Base-by-base conservation (phyloP, 2,113 vertebrate species). In the Loxodonta africana region DNA sequence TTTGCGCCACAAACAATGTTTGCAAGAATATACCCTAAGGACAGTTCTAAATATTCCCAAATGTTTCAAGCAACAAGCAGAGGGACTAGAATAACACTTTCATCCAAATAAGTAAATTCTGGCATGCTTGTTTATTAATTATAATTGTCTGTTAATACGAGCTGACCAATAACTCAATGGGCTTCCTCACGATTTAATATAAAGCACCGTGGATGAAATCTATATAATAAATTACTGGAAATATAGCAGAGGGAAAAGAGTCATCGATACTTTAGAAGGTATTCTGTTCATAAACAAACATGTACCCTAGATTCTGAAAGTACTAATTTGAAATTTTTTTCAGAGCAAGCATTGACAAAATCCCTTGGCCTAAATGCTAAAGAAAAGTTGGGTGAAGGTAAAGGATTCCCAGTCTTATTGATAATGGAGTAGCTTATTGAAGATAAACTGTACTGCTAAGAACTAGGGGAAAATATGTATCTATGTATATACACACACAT, bases 11-110 rank as follows among this genome's bases (percentile, higher is more conserved):
- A 88, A 85, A 92, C 17, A 12, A 82, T 65, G 60, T 90, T 33
- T 89, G 9, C 21, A 83, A 80, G 9, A 93, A 73, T 83, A 37
- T 89, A 92, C 92, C 88, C 33, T 83, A 30, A 85, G 11, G 1
- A 15, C 37, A 82, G 60, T 94, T 96, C 41, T 4, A 95, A 89
- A 81, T 76, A 93, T 41, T 76, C 33, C 33, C 85, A 73, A 90
- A 83, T 20, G 1, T 76, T 53, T 53, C n/a, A 85, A 85, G 84
- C 30, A 63, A 90, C 28, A 90, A 18, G 20, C 17, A 91, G 11
- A 82, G 83, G 65, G 74, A 8, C 17, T 81, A 1, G 21, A 93
- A 89, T 89, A 33, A 57, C 0, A 37, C 9, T 94, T 95, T 78
- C 8, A 91, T 9, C 76, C 33, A 46, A 67, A 69, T 84, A 89